Conservation (phyloP, 2,113 vertebrate species). For the Pandion haliaetus region DNA sequence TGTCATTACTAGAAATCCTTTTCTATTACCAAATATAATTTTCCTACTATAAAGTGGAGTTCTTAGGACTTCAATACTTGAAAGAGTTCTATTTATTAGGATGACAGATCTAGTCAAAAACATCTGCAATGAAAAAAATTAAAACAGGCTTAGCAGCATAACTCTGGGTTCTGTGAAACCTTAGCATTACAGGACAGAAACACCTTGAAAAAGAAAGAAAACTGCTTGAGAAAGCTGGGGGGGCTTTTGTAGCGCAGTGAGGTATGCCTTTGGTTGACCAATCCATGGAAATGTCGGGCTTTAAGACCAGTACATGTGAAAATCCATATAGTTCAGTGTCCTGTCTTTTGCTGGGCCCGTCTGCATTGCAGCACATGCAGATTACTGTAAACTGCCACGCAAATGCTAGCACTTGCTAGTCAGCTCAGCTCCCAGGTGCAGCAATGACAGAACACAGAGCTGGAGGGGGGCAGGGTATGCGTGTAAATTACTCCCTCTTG, state of each 20-base stretch:
- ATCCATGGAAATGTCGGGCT: background rate
- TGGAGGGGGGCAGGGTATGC: fast-evolving
- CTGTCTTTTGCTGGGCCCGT: background rate
- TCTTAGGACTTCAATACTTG: background rate
- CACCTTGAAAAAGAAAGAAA: background rate
- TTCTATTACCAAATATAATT: background rate
- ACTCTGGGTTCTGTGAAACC: background rate
- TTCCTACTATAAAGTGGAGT: background rate
- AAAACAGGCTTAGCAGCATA: background rate
- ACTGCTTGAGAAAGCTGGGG: background rate
- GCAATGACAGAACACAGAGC: background rate
- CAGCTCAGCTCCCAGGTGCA: background rate
- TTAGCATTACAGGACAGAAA: background rate
- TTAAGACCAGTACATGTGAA: background rate
- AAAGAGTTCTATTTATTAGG: background rate
- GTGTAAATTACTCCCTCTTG: background rate
- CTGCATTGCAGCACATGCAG: background rate
- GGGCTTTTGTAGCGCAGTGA: background rate
- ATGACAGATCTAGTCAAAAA: background rate
- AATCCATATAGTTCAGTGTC: background rate
- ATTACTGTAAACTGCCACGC: background rate
- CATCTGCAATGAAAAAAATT: background rate
- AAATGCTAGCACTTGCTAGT: background rate
- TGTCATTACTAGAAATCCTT: background rate
- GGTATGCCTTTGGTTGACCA: background rate